These are phyloP conservation scores for Drosophila pseudotakahashii DNA, from an alignment of 2,888 invertebrate genomes.

Conservation along the genomic window DNA sequence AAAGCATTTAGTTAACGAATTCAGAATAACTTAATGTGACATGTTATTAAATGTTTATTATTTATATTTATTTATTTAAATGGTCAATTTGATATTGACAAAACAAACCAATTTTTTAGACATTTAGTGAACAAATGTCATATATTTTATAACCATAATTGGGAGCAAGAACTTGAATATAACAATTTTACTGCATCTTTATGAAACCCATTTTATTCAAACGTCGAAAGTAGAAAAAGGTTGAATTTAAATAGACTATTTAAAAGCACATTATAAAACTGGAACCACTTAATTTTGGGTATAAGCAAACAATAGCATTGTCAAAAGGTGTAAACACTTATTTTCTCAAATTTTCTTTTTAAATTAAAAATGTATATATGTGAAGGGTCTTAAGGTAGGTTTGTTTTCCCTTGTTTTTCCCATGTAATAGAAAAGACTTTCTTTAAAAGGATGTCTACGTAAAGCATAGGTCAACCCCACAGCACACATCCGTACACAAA, in stretches of 20 bases:
- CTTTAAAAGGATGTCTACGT: background rate
- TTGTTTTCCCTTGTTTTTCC: too few species aligned
- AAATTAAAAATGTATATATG: too few species aligned
- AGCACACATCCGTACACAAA: conserved; percentile 5
- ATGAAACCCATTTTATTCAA: conserved; percentile 7
- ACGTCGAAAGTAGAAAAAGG: background rate
- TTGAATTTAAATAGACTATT: background rate
- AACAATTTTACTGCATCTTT: conserved; percentile 1
- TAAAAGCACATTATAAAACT: background rate
- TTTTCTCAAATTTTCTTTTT: too few species aligned
- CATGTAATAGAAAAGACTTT: too few species aligned
- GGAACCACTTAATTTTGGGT: background rate
- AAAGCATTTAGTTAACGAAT: too few species aligned
- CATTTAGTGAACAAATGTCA: background rate
- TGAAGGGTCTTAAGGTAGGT: too few species aligned
- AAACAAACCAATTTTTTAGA: background rate
- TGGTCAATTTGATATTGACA: too few species aligned
- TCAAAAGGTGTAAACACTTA: too few species aligned
- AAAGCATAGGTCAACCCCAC: conserved; percentile 8
- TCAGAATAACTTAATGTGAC: too few species aligned
- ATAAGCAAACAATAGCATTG: too few species aligned
- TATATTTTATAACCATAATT: background rate
- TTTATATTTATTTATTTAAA: too few species aligned
- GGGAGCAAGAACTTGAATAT: background rate
- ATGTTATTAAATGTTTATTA: background rate